Evolutionary conservation across 2,113 vertebrate species (phyloP), one percentile per base, ranked within the genome.

Genomic region (Periophthalmodon schlosseri): DNA sequence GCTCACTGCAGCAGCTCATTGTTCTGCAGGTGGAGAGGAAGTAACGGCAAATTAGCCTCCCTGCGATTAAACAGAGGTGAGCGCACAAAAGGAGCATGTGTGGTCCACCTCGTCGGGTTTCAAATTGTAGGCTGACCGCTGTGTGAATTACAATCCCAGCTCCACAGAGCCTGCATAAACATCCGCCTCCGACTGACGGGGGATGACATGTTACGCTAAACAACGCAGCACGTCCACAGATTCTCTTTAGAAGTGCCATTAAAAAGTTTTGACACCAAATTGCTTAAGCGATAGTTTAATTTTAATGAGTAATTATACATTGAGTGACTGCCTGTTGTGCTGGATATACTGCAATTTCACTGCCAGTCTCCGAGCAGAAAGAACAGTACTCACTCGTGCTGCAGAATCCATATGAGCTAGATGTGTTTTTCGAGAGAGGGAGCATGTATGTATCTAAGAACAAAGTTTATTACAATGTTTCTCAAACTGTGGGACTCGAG

Each of bases 271-370:
- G 49, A 21, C 5, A 8, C 14, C 28, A 60, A 63, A 68, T 72
- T 72, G 28, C 49, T 52, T 52, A 54, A 69, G 68, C 49, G 16
- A 69, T 9, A 69, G 52, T 77, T 72, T 47, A n/a, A 67, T 72
- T 69, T 64, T 14, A 18, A 33, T 20, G 15, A 47, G 10, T 74
- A 70, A 67, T 74, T 74, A 69, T 46, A 20, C 12, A 67, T 44
- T 9, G 57, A 72, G 16, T 63, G 64, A 15, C 33, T n/a, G 63
- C 63, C 63, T 65, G 63, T 65, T 65, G 63, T 18, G 63, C 34
- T 20, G 63, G 63, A 34, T 13, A 63, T 61, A 36, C 46, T 54
- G 33, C 68, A 74, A 46, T 52, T 50, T 28, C 21, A 21, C 67
- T 66, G 72, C 67, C 69, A 64, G 14, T 61, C 47, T 70, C 57